A percentile compares a stretch with the other conserved stretches of the same genome.
Evolutionary conservation across 1,140 invertebrate species (phyloP).

Genomic region (Penaeus japonicus): DNA sequence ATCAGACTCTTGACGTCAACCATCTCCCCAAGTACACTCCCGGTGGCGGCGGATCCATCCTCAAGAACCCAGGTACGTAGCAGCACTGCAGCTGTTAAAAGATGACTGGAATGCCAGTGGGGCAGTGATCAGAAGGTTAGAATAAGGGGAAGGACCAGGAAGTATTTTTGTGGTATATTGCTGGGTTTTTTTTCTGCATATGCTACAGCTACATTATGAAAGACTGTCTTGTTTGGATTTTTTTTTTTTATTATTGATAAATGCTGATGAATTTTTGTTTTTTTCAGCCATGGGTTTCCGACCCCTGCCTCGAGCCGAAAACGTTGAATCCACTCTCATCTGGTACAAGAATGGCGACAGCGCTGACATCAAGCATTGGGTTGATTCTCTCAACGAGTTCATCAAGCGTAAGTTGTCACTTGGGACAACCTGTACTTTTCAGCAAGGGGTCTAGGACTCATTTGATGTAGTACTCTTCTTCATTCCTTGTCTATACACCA

Average conservation of each 20-base stretch:
- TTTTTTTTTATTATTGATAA: neutral
- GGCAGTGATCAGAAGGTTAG: no score
- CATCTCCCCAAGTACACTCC: constrained; percentile 68
- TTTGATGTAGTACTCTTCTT: neutral
- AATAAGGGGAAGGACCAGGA: neutral
- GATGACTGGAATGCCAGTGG: no score
- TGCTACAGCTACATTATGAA: no score
- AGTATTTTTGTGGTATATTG: no score
- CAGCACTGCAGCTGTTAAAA: no score
- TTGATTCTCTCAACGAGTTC: constrained; percentile 64
- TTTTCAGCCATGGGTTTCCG: constrained; percentile 87
- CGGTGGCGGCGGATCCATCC: constrained; percentile 91
- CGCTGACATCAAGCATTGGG: constrained; percentile 66
- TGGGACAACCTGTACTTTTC: neutral
- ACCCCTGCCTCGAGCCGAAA: constrained; percentile 86
- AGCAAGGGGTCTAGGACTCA: neutral
- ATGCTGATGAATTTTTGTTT: constrained; percentile 23
- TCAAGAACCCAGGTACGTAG: constrained; percentile 83
- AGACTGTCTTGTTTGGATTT: no score
- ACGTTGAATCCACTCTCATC: constrained; percentile 92
- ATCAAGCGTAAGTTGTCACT: constrained; percentile 72
- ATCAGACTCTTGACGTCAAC: constrained; percentile 85
- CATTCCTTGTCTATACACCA: neutral
- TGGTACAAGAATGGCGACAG: constrained; percentile 85
- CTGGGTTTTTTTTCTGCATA: no score